Evolutionary conservation across 1,140 invertebrate genomes (phyloP).

Genomic region (Globodera ellingtonae): DNA sequence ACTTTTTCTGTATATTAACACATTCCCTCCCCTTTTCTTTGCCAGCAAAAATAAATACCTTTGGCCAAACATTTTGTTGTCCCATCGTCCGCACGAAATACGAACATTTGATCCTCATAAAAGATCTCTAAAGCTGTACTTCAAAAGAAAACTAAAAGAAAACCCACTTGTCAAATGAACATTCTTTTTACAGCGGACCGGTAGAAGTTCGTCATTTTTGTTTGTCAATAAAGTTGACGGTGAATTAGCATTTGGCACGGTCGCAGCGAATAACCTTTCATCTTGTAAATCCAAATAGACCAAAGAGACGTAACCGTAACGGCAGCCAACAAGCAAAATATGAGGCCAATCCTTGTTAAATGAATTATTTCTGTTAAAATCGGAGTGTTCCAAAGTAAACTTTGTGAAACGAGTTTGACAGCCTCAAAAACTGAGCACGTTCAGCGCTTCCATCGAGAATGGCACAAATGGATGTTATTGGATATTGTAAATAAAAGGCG

Average conservation of each 20-base stretch:
- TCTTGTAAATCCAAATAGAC: slow-evolving; percentile 19
- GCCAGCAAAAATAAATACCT: slow-evolving; percentile 1
- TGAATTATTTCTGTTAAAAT: background rate
- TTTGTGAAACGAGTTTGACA: slow-evolving; percentile 8
- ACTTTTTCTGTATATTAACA: slow-evolving; percentile 37
- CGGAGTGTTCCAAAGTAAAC: background rate
- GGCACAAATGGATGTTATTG: slow-evolving; percentile 25
- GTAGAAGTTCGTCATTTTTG: background rate
- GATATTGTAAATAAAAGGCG: slow-evolving; percentile 24
- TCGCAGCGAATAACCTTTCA: background rate
- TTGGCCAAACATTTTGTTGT: slow-evolving; percentile 22
- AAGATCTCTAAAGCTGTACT: slow-evolving; percentile 31
- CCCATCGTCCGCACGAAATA: slow-evolving; percentile 32
- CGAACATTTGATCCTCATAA: slow-evolving; percentile 37
- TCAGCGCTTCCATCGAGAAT: slow-evolving; percentile 31
- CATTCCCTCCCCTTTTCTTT: background rate
- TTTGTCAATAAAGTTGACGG: background rate
- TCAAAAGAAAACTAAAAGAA: background rate
- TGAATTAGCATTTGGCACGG: background rate
- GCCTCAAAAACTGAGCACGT: slow-evolving; percentile 3
- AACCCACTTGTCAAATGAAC: slow-evolving; percentile 23
- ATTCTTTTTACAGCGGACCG: slow-evolving; percentile 17
- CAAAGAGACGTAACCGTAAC: slow-evolving; percentile 22
- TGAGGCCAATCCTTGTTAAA: slow-evolving; percentile 29
- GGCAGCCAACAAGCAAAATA: slow-evolving; percentile 37